Percentiles rank a stretch among this genome's conserved stretches.
These are phyloP conservation scores for Hippocampus mohnikei DNA, from an alignment of 2,113 vertebrate genomes.

Conservation along the genomic window DNA sequence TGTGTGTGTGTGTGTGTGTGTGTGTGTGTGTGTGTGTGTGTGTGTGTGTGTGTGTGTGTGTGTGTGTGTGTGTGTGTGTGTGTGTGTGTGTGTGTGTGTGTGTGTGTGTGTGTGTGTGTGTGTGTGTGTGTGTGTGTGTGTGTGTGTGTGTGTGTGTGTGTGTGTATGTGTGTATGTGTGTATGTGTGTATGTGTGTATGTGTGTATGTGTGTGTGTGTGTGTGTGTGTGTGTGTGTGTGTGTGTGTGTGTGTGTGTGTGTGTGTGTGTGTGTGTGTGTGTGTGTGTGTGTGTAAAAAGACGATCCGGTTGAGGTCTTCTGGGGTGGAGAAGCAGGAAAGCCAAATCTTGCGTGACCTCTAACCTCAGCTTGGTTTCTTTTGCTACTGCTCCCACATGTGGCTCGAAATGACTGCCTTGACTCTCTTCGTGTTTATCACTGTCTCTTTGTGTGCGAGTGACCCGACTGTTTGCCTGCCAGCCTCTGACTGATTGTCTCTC, in stretches of 20 bases:
- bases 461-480: neutral
- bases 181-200: conserved; percentile 12
- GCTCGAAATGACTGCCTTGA: conserved; percentile 25
- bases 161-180: conserved; percentile 2
- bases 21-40: conserved; percentile 14
- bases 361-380: conserved; percentile 49
- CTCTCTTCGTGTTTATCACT: conserved; percentile 18
- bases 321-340: conserved; percentile 65
- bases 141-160: conserved; percentile 1
- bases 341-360: conserved; percentile 67
- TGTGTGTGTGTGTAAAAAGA: conserved; percentile 28
- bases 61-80: conserved; percentile 13
- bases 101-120: conserved; percentile 15
- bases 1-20: conserved; percentile 15
- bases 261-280: conserved; percentile 15
- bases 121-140: conserved; percentile 17
- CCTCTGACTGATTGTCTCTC: neutral
- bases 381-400: conserved; percentile 67
- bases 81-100: neutral
- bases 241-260: neutral
- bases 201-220: conserved; percentile 27
- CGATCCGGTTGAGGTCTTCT: conserved; percentile 50
- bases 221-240: conserved; percentile 35
- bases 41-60: conserved; percentile 15
- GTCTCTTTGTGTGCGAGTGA: conserved; percentile 1